Evolutionary conservation across 2,888 invertebrate species (phyloP).

Genomic region (Drosophila melanocephala): DNA sequence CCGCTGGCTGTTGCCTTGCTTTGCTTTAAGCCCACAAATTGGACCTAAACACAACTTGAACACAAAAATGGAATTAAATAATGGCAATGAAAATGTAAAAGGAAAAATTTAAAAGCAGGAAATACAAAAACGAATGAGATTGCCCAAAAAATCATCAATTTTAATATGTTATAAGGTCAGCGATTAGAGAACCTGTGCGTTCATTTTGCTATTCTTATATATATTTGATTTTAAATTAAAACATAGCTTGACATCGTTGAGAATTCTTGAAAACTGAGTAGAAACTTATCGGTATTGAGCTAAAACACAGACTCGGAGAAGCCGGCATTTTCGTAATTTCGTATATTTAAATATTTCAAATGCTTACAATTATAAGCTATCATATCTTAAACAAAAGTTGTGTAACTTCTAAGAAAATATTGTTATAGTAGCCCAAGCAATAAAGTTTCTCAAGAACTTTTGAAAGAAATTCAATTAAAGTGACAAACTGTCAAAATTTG

Average conservation of each 20-base stretch:
- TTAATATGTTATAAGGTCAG: neutral
- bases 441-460: conserved; percentile 31
- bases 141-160: conserved; percentile 3
- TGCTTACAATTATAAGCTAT: neutral
- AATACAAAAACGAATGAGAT: conserved; percentile 9
- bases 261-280: neutral
- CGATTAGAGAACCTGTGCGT: neutral
- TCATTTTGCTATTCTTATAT: neutral
- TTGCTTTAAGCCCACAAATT: conserved; percentile 52
- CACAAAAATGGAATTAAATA: conserved; percentile 47
- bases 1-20: conserved; percentile 26
- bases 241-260: neutral
- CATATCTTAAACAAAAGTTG: conserved; percentile 25
- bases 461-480: conserved; percentile 74
- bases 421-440: neutral
- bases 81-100: conserved; percentile 22
- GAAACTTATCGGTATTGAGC: neutral
- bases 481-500: conserved; percentile 77
- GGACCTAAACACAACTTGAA: conserved; percentile 19
- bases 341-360: neutral
- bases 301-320: neutral
- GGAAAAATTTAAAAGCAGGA: conserved; percentile 9
- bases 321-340: neutral
- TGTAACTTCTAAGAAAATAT: conserved; percentile 11
- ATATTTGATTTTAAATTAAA: neutral